Percentiles rank a stretch among this genome's conserved stretches.
Conservation (phyloP, 2,113 vertebrate genomes). For the Cynocephalus volans region DNA sequence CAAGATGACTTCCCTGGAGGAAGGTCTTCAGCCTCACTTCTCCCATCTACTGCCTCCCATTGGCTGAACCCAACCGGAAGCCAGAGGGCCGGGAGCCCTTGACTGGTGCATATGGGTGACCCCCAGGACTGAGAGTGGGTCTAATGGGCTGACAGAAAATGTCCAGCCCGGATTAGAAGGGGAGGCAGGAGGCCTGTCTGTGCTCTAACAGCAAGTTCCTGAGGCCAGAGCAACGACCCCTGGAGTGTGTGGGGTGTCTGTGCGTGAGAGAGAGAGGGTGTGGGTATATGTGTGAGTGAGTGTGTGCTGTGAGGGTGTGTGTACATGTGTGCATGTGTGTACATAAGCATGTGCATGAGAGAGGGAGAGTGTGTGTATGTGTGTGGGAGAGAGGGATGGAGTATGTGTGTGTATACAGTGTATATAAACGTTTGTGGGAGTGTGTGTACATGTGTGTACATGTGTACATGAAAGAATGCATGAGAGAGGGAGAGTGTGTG, state of each 20-base stretch:
- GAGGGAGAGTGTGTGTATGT: background rate
- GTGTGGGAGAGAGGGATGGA: background rate
- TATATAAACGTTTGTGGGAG: background rate
- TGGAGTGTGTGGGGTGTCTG: background rate
- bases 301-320: too few species aligned
- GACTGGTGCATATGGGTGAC: background rate
- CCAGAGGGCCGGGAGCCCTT: background rate
- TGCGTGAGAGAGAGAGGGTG: background rate
- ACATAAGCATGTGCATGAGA: background rate
- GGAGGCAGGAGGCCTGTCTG: background rate
- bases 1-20: too few species aligned
- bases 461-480: background rate
- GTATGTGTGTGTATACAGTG: background rate
- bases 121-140: background rate
- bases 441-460: too few species aligned
- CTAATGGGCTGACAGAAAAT: background rate
- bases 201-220: too few species aligned
- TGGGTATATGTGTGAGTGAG: background rate
- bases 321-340: background rate
- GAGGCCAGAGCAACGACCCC: too few species aligned
- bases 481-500: background rate
- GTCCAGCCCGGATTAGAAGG: fast-evolving
- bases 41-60: background rate
- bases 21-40: too few species aligned
- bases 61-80: background rate